Evolutionary conservation across 1,140 invertebrate species (phyloP).

Genomic region (Lordiphosa clarofinis): DNA sequence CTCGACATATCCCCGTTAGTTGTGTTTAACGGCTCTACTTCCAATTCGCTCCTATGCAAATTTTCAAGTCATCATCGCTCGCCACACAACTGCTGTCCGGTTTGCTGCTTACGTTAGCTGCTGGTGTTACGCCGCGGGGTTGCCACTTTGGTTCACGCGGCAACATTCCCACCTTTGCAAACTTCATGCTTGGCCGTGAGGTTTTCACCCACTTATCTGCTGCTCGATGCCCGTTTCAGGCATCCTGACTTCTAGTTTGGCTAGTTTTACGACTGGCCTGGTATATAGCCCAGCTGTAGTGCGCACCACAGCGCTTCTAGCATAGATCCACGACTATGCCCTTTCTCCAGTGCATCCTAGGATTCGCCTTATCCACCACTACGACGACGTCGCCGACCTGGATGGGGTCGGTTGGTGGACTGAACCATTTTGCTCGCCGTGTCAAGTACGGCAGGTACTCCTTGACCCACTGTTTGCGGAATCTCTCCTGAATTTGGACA

Average conservation of each 20-base stretch:
- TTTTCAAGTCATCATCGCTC: background rate
- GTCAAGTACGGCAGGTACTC: background rate
- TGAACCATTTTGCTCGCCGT: background rate
- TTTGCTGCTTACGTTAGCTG: background rate
- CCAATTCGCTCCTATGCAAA: background rate
- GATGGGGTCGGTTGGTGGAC: background rate
- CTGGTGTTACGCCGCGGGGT: background rate
- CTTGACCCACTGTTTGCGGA: background rate
- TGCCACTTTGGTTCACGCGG: background rate
- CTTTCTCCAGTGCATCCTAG: background rate
- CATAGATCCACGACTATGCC: background rate
- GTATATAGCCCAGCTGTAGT: background rate
- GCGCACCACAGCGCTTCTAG: background rate
- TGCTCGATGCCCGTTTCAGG: too few species aligned
- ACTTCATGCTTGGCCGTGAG: background rate
- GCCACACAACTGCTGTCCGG: background rate
- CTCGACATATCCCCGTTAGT: too few species aligned
- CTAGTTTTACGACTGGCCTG: background rate
- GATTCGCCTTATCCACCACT: background rate
- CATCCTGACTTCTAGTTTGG: background rate
- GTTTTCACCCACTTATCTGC: background rate
- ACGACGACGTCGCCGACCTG: background rate
- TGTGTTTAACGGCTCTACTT: too few species aligned
- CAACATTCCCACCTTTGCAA: conserved; percentile 2
- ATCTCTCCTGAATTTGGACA: background rate